Evolutionary conservation across 2,113 vertebrate species (phyloP).

Genomic region (Toxostoma redivivum): DNA sequence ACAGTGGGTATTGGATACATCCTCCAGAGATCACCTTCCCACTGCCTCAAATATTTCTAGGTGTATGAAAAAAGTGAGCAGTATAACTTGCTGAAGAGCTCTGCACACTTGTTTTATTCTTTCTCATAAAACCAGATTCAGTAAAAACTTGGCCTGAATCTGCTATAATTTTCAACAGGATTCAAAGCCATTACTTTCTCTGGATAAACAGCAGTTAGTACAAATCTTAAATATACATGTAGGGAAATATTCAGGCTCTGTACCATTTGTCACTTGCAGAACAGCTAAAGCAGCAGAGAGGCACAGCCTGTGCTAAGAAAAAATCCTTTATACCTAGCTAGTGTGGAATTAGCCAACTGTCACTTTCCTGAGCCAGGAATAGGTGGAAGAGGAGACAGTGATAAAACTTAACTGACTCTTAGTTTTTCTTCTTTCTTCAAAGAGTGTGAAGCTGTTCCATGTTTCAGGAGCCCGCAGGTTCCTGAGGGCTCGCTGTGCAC

Average conservation of each 20-base stretch:
- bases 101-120: constrained; percentile 14
- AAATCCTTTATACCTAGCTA: neutral
- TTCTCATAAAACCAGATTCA: constrained; percentile 20
- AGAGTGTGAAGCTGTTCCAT: neutral
- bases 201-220: constrained; percentile 3
- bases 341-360: neutral
- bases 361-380: neutral
- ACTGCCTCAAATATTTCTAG: neutral
- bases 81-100: neutral
- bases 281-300: neutral
- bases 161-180: neutral
- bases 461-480: neutral
- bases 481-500: neutral
- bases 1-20: constrained; percentile 7
- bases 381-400: neutral
- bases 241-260: neutral
- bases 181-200: neutral
- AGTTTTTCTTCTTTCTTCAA: neutral
- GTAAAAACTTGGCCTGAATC: neutral
- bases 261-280: neutral
- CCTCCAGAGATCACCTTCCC: constrained; percentile 55
- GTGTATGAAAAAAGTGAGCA: neutral
- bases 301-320: neutral
- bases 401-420: neutral
- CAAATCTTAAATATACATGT: neutral